Evolutionary conservation across 2,113 vertebrate species (phyloP).

Genomic region (Hystrix cristata): DNA sequence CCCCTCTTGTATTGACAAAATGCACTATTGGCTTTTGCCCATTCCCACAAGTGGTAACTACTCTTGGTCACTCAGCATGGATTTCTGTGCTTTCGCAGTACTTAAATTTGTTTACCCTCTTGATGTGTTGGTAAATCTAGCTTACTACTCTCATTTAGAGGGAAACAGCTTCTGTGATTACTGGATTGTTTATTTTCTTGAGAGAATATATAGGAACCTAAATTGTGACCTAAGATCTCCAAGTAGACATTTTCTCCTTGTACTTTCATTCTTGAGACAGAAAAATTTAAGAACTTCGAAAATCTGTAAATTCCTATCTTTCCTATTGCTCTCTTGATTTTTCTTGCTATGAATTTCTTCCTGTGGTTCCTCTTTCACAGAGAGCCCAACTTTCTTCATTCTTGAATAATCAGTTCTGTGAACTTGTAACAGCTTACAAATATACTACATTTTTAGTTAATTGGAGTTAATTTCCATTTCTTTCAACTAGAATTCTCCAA

Average conservation of each 20-base stretch:
- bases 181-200: not conserved
- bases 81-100: not conserved
- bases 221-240: too few relatives aligned
- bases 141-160: accelerated
- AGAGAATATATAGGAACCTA: accelerated
- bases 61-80: accelerated
- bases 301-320: accelerated
- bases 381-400: not conserved
- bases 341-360: too few relatives aligned
- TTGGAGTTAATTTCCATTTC: not conserved
- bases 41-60: accelerated
- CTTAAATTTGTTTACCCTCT: accelerated
- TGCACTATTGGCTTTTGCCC: accelerated
- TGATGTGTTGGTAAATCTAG: not conserved
- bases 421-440: not conserved
- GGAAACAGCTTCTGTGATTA: not conserved
- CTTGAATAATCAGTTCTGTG: not conserved
- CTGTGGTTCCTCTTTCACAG: too few relatives aligned
- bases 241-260: too few relatives aligned
- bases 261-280: not conserved
- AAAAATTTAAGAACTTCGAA: accelerated
- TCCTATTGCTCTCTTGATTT: accelerated
- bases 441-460: not conserved
- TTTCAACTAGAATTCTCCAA: not conserved
- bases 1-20: accelerated